A percentile compares a stretch with the other conserved stretches of the same genome.
Evolutionary conservation across 2,888 invertebrate genomes (phyloP).

Genomic region (Entomobrya multifasciata): DNA sequence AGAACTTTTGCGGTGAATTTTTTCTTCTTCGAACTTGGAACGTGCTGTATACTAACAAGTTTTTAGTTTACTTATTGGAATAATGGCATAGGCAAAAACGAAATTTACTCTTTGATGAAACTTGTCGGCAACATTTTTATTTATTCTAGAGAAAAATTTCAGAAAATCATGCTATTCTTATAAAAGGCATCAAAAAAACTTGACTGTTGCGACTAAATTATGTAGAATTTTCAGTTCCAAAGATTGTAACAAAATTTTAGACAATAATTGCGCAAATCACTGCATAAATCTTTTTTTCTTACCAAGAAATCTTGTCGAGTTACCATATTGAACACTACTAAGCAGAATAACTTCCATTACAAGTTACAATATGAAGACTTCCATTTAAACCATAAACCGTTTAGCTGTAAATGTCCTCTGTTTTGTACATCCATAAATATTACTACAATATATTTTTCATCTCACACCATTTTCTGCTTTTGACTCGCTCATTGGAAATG

Average conservation of each 20-base stretch:
- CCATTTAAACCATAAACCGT: no score
- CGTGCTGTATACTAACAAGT: constrained; percentile 37
- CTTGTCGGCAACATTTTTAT: background rate
- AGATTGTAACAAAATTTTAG: no score
- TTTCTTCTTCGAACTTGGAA: constrained; percentile 1
- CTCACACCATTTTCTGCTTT: constrained; percentile 20
- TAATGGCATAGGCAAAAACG: constrained; percentile 9
- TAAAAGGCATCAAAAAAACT: no score
- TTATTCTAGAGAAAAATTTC: constrained; percentile 3
- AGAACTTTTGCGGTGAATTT: constrained; percentile 32
- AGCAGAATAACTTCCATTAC: no score
- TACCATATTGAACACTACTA: no score
- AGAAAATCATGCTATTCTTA: no score
- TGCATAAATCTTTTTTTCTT: no score
- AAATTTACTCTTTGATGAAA: constrained; percentile 35
- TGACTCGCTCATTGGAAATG: constrained; percentile 57
- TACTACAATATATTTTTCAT: background rate
- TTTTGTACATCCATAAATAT: constrained; percentile 19
- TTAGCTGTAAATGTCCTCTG: background rate
- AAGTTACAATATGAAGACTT: no score
- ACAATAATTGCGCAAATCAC: no score
- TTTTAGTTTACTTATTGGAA: constrained; percentile 32
- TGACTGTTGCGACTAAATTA: no score
- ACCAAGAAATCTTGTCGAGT: no score
- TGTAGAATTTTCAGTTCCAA: no score